These are phyloP conservation scores for Acanthochromis polyacanthus DNA, from an alignment of 2,113 vertebrate species.

Conservation along the genomic window DNA sequence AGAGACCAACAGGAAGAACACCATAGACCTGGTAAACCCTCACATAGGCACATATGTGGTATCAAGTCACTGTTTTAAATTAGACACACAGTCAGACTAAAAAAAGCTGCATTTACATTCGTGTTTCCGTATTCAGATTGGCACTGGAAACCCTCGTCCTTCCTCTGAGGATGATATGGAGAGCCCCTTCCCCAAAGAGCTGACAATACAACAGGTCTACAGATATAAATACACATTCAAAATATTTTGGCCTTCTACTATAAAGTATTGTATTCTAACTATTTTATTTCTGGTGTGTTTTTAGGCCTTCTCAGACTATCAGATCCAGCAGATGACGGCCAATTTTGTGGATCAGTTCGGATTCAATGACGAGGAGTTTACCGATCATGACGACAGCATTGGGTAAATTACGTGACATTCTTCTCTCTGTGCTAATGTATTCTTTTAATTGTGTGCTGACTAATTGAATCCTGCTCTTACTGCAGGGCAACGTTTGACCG, in stretches of 20 bases:
- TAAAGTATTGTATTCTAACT: not conserved
- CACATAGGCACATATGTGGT: not conserved
- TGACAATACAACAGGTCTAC: slow-evolving; percentile 94
- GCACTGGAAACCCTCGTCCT: slow-evolving; percentile 92
- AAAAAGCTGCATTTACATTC: not conserved
- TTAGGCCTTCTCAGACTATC: slow-evolving; percentile 98
- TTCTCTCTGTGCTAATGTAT: not conserved
- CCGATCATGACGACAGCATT: slow-evolving; percentile 94
- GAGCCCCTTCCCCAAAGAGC: slow-evolving; percentile 93
- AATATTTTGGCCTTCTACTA: not conserved
- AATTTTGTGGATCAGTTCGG: slow-evolving; percentile 98
- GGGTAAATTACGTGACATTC: slow-evolving; percentile 82
- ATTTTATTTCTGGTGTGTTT: slow-evolving; percentile 27
- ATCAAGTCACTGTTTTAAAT: not conserved
- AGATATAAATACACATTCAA: not conserved
- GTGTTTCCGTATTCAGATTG: slow-evolving; percentile 84
- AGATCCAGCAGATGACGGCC: slow-evolving; percentile 98
- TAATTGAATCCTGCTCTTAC: slow-evolving; percentile 25
- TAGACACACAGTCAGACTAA: not conserved
- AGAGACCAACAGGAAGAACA: slow-evolving; percentile 94
- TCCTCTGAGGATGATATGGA: slow-evolving; percentile 97
- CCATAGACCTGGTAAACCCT: slow-evolving; percentile 92
- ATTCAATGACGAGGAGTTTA: slow-evolving; percentile 97
- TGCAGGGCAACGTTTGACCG: slow-evolving; percentile 94
- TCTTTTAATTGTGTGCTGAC: not conserved